Evolutionary conservation across 2,113 vertebrate species (phyloP).

Genomic region (Pterocles burchelli): DNA sequence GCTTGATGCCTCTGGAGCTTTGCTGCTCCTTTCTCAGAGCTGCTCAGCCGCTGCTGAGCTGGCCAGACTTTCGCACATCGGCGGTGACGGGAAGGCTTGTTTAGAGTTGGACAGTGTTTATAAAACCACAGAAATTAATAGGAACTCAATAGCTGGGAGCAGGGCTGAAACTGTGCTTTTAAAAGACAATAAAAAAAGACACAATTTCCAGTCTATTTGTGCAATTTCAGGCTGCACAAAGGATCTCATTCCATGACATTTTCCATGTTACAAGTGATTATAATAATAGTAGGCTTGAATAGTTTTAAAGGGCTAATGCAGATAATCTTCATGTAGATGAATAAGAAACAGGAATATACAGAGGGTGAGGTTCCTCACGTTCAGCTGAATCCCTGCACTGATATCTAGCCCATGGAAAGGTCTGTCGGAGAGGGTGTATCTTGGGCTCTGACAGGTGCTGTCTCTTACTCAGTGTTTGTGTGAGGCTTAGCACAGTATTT

Average conservation of each 20-base stretch:
- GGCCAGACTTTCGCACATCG: background rate
- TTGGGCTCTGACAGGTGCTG: background rate
- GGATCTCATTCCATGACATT: background rate
- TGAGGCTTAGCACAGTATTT: background rate
- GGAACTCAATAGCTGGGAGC: background rate
- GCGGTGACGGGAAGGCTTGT: background rate
- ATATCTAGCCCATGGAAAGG: background rate
- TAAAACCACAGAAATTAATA: constrained; percentile 21
- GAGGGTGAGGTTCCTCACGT: background rate
- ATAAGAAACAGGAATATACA: background rate
- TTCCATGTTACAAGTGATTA: background rate
- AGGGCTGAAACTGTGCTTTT: background rate
- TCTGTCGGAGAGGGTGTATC: background rate
- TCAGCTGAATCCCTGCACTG: background rate
- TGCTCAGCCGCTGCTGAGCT: constrained; percentile 5
- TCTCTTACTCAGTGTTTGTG: background rate
- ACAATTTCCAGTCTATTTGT: background rate
- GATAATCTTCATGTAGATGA: background rate
- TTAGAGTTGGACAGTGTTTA: background rate
- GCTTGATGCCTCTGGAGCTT: constrained; percentile 15
- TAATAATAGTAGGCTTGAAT: background rate
- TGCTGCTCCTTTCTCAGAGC: constrained; percentile 3
- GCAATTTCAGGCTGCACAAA: background rate
- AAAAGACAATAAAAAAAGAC: background rate
- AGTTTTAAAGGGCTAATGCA: background rate